Evolutionary conservation across 2,113 vertebrate genomes (phyloP).

Genomic region (Oreotrochilus melanogaster): DNA sequence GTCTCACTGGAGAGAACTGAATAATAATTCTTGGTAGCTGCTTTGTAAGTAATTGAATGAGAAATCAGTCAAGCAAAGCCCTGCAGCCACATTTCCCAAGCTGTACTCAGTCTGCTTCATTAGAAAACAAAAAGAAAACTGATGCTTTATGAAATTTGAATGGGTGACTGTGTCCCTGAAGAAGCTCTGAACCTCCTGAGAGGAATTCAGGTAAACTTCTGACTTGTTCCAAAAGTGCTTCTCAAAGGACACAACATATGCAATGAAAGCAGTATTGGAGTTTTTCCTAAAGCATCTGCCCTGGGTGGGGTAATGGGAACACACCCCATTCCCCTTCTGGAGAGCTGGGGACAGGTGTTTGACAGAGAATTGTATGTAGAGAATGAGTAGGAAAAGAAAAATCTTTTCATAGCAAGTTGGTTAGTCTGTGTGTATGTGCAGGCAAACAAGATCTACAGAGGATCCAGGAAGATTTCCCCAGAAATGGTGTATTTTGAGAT

Average conservation of each 20-base stretch:
- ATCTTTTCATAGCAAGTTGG: not conserved
- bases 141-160: not conserved
- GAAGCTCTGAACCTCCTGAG: not conserved
- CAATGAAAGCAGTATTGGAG: not conserved
- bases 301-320: not conserved
- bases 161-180: not conserved
- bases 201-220: not conserved
- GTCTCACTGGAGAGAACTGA: not conserved
- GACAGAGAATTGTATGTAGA: not conserved
- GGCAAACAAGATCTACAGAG: not conserved
- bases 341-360: not conserved
- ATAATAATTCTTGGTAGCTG: not conserved
- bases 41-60: not conserved
- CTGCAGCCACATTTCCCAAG: not conserved
- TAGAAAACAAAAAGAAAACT: not conserved
- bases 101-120: not conserved
- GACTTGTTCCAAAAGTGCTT: not conserved
- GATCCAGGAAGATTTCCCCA: not conserved
- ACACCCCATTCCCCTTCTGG: not conserved
- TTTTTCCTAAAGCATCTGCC: not conserved
- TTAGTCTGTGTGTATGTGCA: accelerated
- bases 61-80: not conserved
- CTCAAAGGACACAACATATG: not conserved
- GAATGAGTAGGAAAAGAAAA: not conserved
- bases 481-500: not conserved